phyloP scores from a whole-genome alignment of 2,797 vertebrate genomes.

The Miopithecus talapoin region DNA sequence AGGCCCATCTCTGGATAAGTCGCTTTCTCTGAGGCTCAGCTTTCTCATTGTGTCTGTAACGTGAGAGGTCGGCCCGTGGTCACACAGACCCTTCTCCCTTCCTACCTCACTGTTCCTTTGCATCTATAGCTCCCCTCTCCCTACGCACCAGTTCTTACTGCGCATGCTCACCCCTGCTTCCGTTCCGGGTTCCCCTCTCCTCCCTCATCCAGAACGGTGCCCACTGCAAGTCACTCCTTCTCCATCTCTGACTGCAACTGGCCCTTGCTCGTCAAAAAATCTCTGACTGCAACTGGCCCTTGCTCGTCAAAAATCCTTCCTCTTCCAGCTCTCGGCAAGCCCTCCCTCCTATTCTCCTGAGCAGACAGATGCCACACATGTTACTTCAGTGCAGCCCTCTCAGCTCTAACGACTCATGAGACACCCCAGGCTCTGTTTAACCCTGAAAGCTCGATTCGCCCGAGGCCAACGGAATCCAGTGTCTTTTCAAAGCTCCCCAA shows the following conservation, averaged over 20 bases:
- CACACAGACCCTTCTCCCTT: too few species aligned
- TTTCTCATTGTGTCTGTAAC: neutral
- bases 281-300: neutral
- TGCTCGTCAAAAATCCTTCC: neutral
- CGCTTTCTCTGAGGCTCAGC: neutral
- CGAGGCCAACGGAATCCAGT: neutral
- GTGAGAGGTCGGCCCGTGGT: neutral
- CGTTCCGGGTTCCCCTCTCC: neutral
- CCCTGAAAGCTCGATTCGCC: neutral
- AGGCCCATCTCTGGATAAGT: neutral
- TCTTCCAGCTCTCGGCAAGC: rapidly evolving
- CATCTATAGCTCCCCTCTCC: neutral
- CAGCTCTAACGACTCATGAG: neutral
- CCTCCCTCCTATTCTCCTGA: neutral
- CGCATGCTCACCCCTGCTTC: rapidly evolving
- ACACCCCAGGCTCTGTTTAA: neutral
- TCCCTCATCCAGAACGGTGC: neutral
- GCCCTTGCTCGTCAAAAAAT: neutral
- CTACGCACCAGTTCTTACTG: neutral
- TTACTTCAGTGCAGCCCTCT: too few species aligned
- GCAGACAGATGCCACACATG: rapidly evolving
- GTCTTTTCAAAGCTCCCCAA: neutral
- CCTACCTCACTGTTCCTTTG: too few species aligned
- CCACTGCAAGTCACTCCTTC: neutral
- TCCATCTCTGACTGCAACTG: neutral